Percentiles rank a stretch among this genome's conserved stretches.
Conservation (phyloP, 2,888 invertebrate genomes). For the Synanthedon formicaeformis region DNA sequence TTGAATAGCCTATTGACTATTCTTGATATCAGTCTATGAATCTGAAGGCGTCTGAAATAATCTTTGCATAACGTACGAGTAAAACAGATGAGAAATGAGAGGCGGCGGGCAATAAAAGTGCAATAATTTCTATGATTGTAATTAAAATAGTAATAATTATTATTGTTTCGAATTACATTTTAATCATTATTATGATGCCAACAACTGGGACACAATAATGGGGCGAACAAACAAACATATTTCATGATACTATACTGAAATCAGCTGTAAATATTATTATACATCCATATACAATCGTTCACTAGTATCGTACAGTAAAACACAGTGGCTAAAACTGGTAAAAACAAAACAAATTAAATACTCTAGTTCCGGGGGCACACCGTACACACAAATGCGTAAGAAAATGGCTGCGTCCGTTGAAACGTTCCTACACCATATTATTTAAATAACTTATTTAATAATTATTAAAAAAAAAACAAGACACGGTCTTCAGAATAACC, state of each 20-base stretch:
- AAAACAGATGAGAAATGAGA: no score
- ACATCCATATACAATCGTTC: background rate
- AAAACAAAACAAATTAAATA: background rate
- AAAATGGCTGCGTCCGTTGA: no score
- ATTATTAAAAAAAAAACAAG: no score
- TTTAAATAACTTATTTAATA: no score
- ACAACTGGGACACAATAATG: conserved; percentile 17
- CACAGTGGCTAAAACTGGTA: background rate
- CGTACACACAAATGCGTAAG: no score
- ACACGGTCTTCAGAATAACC: no score
- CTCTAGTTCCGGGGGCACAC: background rate
- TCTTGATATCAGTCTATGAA: no score
- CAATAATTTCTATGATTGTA: conserved; percentile 8
- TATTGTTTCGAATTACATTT: conserved; percentile 9
- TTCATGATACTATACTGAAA: background rate
- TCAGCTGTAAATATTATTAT: background rate
- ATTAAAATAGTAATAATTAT: conserved; percentile 18
- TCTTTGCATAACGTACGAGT: no score
- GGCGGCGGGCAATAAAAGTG: no score
- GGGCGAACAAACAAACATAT: background rate
- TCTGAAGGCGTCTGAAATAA: no score
- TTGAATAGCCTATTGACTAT: no score
- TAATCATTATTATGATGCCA: conserved; percentile 12
- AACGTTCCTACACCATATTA: no score
- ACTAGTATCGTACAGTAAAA: background rate